Conservation (phyloP, 2,888 invertebrate species). For the Oscheius sp. region DNA sequence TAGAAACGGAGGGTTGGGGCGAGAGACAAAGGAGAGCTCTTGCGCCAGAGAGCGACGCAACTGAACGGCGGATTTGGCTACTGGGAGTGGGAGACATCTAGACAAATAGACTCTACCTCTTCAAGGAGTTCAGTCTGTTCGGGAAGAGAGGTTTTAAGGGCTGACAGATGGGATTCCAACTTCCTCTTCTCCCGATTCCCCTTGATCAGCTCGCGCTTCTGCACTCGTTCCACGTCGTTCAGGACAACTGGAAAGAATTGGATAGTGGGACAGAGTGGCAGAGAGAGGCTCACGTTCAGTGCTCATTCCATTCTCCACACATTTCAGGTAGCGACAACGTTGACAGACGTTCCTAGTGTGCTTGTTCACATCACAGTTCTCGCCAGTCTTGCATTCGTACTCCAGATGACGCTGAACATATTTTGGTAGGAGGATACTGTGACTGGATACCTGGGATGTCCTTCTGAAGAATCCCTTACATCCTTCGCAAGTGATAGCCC, state of each 20-base stretch:
- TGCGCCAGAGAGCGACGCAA: constrained; percentile 30
- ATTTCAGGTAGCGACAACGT: constrained; percentile 75
- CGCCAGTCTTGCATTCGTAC: constrained; percentile 74
- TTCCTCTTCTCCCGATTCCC: constrained; percentile 73
- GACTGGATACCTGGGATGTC: constrained; percentile 68
- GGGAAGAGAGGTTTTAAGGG: constrained; percentile 1
- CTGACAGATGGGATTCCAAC: constrained; percentile 37
- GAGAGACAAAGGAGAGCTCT: constrained; percentile 4
- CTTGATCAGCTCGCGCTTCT: constrained; percentile 75
- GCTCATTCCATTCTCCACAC: constrained; percentile 75
- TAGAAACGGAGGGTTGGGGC: constrained; percentile 9
- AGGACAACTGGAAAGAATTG: constrained; percentile 74
- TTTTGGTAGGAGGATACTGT: too few species aligned
- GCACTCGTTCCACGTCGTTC: constrained; percentile 75
- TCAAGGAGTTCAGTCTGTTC: constrained; percentile 10
- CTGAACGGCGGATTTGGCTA: constrained; percentile 7
- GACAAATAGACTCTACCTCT: constrained; percentile 19
- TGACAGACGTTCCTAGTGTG: constrained; percentile 75
- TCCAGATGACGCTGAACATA: constrained; percentile 73
- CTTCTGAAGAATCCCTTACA: constrained; percentile 77
- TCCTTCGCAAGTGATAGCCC: constrained; percentile 75
- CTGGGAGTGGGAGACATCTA: neutral
- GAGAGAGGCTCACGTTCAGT: constrained; percentile 73
- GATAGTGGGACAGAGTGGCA: neutral
- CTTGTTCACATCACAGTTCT: constrained; percentile 74